Evolutionary conservation across 23 tunicate species (phyloP).

Genomic region (Ciona savignyi): DNA sequence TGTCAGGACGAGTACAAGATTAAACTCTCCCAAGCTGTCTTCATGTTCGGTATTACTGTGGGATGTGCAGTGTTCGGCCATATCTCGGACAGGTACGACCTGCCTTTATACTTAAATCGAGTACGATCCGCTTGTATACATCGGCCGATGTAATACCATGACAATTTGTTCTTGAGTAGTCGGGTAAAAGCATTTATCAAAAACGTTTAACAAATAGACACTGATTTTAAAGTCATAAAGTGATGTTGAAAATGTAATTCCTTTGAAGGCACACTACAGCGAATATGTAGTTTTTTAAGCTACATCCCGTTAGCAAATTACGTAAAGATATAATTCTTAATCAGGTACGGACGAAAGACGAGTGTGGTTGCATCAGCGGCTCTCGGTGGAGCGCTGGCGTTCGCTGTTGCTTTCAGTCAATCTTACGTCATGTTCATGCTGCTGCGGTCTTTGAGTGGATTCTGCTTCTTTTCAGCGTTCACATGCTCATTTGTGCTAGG

Average conservation of each 20-base stretch:
- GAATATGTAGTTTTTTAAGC: too few species aligned
- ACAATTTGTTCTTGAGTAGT: too few species aligned
- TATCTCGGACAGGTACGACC: conserved; percentile 92
- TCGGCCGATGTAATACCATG: too few species aligned
- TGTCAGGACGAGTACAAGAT: conserved; percentile 42
- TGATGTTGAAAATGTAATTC: too few species aligned
- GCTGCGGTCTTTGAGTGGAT: conserved; percentile 51
- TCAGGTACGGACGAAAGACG: conserved; percentile 69
- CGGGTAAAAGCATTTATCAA: too few species aligned
- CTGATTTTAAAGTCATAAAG: too few species aligned
- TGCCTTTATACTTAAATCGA: too few species aligned
- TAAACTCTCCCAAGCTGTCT: conserved; percentile 58
- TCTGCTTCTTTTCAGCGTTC: conserved; percentile 66
- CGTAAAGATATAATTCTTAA: too few species aligned
- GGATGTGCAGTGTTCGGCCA: conserved; percentile 83
- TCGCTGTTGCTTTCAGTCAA: conserved; percentile 23
- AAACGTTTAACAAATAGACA: too few species aligned
- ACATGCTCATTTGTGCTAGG: conserved; percentile 59
- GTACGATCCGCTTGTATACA: too few species aligned
- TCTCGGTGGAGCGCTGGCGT: conserved; percentile 23
- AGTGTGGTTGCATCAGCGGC: conserved; percentile 28
- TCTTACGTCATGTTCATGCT: conserved; percentile 31
- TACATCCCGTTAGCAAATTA: too few species aligned
- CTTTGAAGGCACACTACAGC: too few species aligned
- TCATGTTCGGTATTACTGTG: conserved; percentile 79